Percentiles rank a stretch among this genome's conserved stretches.
These are phyloP conservation scores for Stylophora pistillata DNA, from an alignment of 64 coral and sea anemone genomes.

Conservation along the genomic window DNA sequence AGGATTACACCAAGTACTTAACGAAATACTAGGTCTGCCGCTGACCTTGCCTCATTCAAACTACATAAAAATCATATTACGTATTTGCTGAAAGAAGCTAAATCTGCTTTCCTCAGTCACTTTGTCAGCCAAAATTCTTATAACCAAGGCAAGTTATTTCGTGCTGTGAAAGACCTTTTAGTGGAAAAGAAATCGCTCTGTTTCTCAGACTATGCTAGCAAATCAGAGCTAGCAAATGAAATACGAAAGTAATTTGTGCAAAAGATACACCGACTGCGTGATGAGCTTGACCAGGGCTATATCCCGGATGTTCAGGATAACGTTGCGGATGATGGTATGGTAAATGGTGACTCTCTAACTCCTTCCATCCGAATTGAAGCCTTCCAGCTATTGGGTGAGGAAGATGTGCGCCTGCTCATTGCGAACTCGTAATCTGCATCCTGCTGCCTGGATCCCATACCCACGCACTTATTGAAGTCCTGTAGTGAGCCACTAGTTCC, in stretches of 20 bases:
- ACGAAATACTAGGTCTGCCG: too few relatives aligned
- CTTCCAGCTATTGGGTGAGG: slow-evolving; percentile 29
- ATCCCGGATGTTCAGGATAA: too few relatives aligned
- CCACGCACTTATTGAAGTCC: too few relatives aligned
- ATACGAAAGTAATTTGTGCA: too few relatives aligned
- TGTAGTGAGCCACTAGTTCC: slow-evolving; percentile 18
- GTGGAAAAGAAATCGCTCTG: too few relatives aligned
- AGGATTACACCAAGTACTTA: too few relatives aligned
- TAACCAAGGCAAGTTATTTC: slow-evolving; percentile 52
- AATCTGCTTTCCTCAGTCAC: slow-evolving; percentile 39
- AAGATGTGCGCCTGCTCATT: slow-evolving; percentile 60
- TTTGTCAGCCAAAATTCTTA: slow-evolving; percentile 27
- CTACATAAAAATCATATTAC: too few relatives aligned
- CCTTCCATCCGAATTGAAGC: slow-evolving; percentile 23
- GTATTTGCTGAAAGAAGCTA: slow-evolving; percentile 31
- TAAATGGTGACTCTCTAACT: neutral
- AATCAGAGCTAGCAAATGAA: too few relatives aligned
- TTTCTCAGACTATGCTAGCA: too few relatives aligned
- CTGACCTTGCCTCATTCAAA: too few relatives aligned
- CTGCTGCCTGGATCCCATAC: slow-evolving; percentile 45
- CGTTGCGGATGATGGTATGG: neutral
- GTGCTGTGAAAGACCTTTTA: slow-evolving; percentile 32
- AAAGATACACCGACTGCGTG: too few relatives aligned
- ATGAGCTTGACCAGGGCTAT: too few relatives aligned
- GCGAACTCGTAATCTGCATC: slow-evolving; percentile 54